Base-by-base conservation (phyloP, 2,113 vertebrate genomes). In the Dendropsophus ebraccatus region DNA sequence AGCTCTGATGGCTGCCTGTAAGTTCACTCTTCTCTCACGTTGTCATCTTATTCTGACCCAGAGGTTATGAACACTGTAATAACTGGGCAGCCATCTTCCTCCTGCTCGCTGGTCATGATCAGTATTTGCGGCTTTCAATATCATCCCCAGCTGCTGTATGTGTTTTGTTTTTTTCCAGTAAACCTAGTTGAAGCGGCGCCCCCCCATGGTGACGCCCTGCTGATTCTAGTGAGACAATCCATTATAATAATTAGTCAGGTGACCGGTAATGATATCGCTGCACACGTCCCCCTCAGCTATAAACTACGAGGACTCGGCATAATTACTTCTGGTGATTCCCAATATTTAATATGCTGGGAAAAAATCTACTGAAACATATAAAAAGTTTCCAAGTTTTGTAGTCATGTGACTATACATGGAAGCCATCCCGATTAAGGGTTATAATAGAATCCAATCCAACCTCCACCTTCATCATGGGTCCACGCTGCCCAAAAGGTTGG, bases 201-300 rank as follows among this genome's bases (percentile, higher is more conserved):
- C n/a, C 76, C 73, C 76, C 32, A 79, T 79, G 28, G 76, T 56
- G 76, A 58, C 21, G 19, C 77, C 54, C 54, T 45, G 77, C 77
- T 80, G 77, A 12, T 45, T 60, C 77, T 35, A 79, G 54, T 37
- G 41, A 58, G 76, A 37, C 77, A 45, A 80, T 80, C 16, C 28
- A 80, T 80, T 62, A 45, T 16, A 60, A 23, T 60, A 80, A 80
- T 25, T 54, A 62, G 77, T 41, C 54, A 60, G 77, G 77, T 58
- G 54, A 80, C 77, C 56, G 35, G 30, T 79, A 79, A 80, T 60
- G 77, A 80, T 60, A 45, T 45, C 13, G 32, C 19, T 30, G 52
- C 49, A 30, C 76, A 23, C 2, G 16, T n/a, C 9, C 76, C 49
- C 50, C 28, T 14, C 13, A 14, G 76, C 76, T 58, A 30, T 11